These are phyloP conservation scores for Troides helena DNA, from an alignment of 2,888 invertebrate genomes.

Conservation along the genomic window DNA sequence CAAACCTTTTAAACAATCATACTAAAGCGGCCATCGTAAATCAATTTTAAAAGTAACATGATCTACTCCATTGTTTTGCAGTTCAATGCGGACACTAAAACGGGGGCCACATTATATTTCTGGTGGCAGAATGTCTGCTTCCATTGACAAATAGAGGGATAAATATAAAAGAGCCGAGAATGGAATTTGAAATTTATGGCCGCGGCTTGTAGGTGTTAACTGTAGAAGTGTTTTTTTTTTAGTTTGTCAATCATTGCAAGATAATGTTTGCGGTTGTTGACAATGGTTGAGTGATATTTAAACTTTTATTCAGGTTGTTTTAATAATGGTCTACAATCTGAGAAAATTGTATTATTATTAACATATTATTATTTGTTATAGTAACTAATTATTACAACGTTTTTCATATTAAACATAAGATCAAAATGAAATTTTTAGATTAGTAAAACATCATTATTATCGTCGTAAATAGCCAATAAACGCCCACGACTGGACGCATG, in stretches of 20 bases:
- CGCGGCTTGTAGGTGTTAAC: conserved; percentile 21
- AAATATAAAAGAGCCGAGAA: conserved; percentile 46
- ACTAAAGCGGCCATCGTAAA: conserved; percentile 46
- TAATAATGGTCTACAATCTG: conserved; percentile 3
- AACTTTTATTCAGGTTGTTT: not conserved
- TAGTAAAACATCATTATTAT: not conserved
- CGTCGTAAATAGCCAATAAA: no score
- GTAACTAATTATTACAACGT: no score
- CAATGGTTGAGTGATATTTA: conserved; percentile 3
- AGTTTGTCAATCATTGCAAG: conserved; percentile 15
- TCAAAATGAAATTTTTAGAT: no score
- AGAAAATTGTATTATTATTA: not conserved
- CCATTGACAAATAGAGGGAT: conserved; percentile 55
- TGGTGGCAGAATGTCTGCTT: conserved; percentile 38
- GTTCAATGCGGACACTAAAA: conserved; percentile 38
- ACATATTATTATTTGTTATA: no score
- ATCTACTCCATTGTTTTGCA: conserved; percentile 55
- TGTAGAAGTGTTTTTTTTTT: not conserved
- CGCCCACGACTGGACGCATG: no score
- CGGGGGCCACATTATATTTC: conserved; percentile 44
- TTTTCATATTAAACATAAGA: no score
- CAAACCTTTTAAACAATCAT: conserved; percentile 15
- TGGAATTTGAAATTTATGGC: conserved; percentile 57
- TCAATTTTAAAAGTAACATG: conserved; percentile 62
- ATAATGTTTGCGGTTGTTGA: conserved; percentile 17